Conservation (phyloP, 2,888 invertebrate species). For the Ctena decussata region DNA sequence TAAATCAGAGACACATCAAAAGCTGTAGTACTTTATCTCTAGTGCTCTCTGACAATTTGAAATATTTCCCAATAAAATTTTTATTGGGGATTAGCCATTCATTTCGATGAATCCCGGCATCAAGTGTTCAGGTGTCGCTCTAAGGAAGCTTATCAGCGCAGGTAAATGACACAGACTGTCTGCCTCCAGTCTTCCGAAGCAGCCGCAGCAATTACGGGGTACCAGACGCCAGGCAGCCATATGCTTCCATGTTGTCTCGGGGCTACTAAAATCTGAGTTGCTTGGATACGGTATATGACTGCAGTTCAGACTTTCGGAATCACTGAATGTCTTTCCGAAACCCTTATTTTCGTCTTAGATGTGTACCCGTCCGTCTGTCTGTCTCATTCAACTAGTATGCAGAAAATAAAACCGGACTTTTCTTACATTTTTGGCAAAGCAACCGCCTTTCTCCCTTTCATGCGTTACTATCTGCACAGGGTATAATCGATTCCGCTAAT, state of each 20-base stretch:
- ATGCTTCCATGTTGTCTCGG: conserved; percentile 54
- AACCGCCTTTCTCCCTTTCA: no score
- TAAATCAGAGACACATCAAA: conserved; percentile 74
- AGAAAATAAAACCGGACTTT: no score
- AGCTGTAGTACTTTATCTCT: conserved; percentile 70
- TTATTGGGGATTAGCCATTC: conserved; percentile 68
- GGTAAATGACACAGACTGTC: neutral
- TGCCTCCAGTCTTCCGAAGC: neutral
- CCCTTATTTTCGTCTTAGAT: no score
- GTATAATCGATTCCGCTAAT: no score
- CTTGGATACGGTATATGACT: neutral
- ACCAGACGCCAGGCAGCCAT: conserved; percentile 35
- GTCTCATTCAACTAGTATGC: no score
- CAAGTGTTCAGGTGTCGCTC: conserved; percentile 36
- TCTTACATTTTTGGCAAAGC: no score
- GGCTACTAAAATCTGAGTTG: neutral
- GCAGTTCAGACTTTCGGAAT: no score
- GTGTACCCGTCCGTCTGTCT: no score
- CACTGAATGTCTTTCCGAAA: no score
- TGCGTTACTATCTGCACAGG: no score
- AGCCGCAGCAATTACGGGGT: neutral
- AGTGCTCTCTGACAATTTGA: conserved; percentile 62
- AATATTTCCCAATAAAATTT: conserved; percentile 74
- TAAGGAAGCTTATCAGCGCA: neutral
- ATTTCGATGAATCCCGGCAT: conserved; percentile 6